Percentiles rank a stretch among this genome's conserved stretches.
Evolutionary conservation across 1,140 invertebrate genomes (phyloP).

Genomic region (Dysdera silvatica): DNA sequence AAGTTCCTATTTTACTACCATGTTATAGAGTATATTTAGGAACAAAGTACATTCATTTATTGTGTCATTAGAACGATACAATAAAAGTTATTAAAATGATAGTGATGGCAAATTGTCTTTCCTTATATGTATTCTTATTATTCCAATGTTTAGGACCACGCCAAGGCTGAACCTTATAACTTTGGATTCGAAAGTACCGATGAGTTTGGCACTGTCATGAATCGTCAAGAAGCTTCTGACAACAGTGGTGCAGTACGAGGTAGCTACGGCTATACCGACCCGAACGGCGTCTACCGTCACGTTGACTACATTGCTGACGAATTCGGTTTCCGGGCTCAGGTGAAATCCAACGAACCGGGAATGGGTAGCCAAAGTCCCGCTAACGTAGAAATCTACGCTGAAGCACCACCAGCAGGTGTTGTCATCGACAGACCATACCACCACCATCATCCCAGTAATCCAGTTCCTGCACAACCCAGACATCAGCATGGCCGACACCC

Average conservation of each 20-base stretch:
- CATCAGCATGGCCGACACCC: not conserved
- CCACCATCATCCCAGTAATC: not conserved
- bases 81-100: too few relatives aligned
- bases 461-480: not conserved
- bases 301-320: constrained; percentile 33
- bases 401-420: constrained; percentile 18
- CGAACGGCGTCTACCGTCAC: constrained; percentile 20
- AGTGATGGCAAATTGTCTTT: too few relatives aligned
- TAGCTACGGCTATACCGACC: constrained; percentile 27
- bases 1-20: too few relatives aligned
- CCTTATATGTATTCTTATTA: not conserved
- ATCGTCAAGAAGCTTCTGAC: constrained; percentile 24
- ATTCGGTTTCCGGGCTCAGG: constrained; percentile 30
- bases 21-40: too few relatives aligned
- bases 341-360: constrained; percentile 26
- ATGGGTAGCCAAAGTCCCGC: constrained; percentile 23
- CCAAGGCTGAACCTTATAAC: constrained; percentile 23
- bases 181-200: constrained; percentile 31
- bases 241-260: constrained; percentile 18
- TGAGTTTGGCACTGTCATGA: constrained; percentile 30
- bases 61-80: too few relatives aligned
- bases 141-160: not conserved
- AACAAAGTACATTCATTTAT: too few relatives aligned
- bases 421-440: constrained; percentile 20
- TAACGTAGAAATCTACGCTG: constrained; percentile 19